A percentile compares a stretch with the other conserved stretches of the same genome.
These are phyloP conservation scores for Agonopterix alstromeriana DNA, from an alignment of 2,888 invertebrate species.

Conservation along the genomic window DNA sequence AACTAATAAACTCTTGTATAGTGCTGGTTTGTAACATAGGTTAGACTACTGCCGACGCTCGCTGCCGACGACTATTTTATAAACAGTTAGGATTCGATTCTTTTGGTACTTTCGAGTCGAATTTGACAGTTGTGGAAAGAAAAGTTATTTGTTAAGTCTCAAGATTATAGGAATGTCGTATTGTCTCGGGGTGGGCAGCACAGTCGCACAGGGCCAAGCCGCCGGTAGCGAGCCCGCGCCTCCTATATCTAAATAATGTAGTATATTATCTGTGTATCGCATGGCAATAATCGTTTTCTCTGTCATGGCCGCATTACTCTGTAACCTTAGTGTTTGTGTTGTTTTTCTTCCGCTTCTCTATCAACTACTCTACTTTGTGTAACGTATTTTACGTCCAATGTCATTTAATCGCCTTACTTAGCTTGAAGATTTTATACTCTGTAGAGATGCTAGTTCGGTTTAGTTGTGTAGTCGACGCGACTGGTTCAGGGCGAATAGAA, in stretches of 20 bases:
- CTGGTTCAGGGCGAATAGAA: no score
- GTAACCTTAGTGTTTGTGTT: not conserved
- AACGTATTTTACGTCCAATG: constrained; percentile 20
- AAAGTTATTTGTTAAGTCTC: no score
- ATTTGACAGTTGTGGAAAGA: no score
- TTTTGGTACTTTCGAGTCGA: no score
- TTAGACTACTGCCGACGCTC: constrained; percentile 1
- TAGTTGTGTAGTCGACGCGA: constrained; percentile 10
- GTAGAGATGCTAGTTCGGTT: constrained; percentile 45
- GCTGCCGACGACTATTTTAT: not conserved
- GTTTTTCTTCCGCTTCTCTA: not conserved
- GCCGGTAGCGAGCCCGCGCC: constrained; percentile 5
- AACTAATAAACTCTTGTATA: constrained; percentile 39
- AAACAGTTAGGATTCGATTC: not conserved
- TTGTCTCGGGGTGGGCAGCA: no score
- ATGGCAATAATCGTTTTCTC: constrained; percentile 36
- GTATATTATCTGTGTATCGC: constrained; percentile 40
- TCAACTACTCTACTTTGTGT: constrained; percentile 4
- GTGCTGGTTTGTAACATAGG: constrained; percentile 30
- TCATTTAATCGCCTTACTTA: constrained; percentile 30
- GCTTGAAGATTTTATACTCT: constrained; percentile 28
- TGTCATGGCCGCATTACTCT: not conserved
- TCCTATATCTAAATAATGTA: constrained; percentile 23
- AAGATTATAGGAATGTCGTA: no score
- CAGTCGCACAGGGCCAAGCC: not conserved